A percentile compares a stretch with the other conserved stretches of the same genome.
These are phyloP conservation scores for Riptortus pedestris DNA, from an alignment of 1,140 invertebrate genomes.

Conservation along the genomic window DNA sequence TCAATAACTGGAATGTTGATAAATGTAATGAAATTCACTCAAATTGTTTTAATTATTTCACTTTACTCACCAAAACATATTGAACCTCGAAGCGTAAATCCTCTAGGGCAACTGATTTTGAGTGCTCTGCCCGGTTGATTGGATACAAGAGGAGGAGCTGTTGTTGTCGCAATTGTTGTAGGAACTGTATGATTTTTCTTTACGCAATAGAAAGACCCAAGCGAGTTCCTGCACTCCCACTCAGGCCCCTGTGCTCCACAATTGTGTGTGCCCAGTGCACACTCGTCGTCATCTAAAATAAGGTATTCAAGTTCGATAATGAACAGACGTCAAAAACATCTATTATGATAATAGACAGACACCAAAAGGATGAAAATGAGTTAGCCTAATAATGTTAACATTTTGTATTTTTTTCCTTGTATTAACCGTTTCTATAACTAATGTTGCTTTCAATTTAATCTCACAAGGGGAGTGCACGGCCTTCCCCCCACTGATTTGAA, in stretches of 20 bases:
- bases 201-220: constrained; percentile 49
- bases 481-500: too few relatives aligned
- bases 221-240: constrained; percentile 75
- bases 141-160: background rate
- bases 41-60: too few relatives aligned
- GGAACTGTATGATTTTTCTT: constrained; percentile 20
- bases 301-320: background rate
- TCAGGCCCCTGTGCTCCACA: constrained; percentile 53
- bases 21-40: too few relatives aligned
- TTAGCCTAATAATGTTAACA: too few relatives aligned
- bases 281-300: constrained; percentile 81
- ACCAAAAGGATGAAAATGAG: too few relatives aligned
- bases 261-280: constrained; percentile 64
- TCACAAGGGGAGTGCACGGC: too few relatives aligned
- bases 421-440: too few relatives aligned
- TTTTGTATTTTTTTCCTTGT: too few relatives aligned
- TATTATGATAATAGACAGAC: too few relatives aligned
- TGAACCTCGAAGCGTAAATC: background rate
- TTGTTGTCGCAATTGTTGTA: background rate
- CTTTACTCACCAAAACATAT: background rate
- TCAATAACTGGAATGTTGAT: too few relatives aligned
- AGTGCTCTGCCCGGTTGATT: background rate
- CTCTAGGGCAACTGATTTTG: background rate
- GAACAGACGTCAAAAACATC: too few relatives aligned
- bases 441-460: too few relatives aligned